Percentiles rank a stretch among this genome's conserved stretches.
Conservation (phyloP, 2,888 invertebrate species). For the Hetaerina titia region DNA sequence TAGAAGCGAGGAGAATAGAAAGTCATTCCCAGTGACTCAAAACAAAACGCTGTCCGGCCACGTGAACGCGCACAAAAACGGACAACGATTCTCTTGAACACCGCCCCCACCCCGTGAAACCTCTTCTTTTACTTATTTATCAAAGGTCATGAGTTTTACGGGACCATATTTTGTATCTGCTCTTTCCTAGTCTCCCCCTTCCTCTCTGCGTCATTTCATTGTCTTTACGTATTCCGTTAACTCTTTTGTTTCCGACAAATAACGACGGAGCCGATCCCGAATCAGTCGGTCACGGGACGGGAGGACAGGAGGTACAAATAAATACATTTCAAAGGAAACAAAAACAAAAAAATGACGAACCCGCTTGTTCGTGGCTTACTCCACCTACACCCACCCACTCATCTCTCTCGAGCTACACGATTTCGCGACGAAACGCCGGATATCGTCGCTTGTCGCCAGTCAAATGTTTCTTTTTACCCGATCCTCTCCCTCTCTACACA, state of each 20-base stretch:
- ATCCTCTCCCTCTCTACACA: neutral
- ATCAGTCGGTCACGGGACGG: neutral
- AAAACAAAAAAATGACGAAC: neutral
- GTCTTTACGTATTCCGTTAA: neutral
- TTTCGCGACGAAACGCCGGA: slow-evolving; percentile 2
- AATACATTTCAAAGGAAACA: neutral
- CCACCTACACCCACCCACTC: neutral
- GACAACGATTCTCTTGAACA: neutral
- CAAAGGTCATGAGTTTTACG: slow-evolving; percentile 8
- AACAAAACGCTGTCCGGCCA: neutral
- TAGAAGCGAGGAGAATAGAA: neutral
- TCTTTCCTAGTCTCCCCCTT: neutral
- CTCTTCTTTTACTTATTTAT: neutral
- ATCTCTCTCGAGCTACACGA: neutral
- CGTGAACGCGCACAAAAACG: neutral
- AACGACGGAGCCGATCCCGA: slow-evolving; percentile 8
- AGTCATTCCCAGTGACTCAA: neutral
- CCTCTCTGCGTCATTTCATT: neutral
- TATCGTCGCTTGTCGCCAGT: slow-evolving; percentile 18
- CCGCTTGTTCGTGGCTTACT: neutral
- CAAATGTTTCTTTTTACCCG: neutral
- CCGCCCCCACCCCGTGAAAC: neutral
- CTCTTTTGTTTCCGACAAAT: slow-evolving; percentile 55
- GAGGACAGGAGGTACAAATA: neutral
- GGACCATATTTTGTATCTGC: slow-evolving; percentile 17